Percentiles rank a stretch among this genome's conserved stretches.
These are phyloP conservation scores for Apodemus speciosus DNA, from an alignment of 2,113 vertebrate genomes.

Conservation along the genomic window DNA sequence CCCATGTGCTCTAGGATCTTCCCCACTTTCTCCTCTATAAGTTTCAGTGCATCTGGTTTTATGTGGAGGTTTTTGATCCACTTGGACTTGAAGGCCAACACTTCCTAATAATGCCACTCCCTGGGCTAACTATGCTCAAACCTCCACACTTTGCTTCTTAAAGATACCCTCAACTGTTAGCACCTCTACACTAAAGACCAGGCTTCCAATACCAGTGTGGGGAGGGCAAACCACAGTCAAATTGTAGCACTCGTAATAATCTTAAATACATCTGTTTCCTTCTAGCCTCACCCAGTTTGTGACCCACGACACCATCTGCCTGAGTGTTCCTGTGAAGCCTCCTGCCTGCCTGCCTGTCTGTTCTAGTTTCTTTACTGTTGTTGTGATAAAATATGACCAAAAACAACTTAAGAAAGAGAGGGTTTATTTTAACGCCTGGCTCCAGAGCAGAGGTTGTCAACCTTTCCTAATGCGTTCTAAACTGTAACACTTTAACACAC, in stretches of 20 bases:
- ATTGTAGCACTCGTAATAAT: not conserved
- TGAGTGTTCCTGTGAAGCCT: not conserved
- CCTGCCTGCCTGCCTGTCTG: not conserved
- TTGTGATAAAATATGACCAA: not conserved
- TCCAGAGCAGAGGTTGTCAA: not conserved
- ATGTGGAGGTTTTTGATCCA: too few species aligned
- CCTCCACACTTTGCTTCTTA: too few species aligned
- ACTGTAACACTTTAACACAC: not conserved
- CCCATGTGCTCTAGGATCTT: too few species aligned
- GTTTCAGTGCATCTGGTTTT: too few species aligned
- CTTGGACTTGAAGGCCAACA: too few species aligned
- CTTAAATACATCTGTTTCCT: not conserved
- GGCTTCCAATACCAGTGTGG: not conserved
- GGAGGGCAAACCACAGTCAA: not conserved
- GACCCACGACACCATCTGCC: not conserved
- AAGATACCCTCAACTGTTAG: not conserved
- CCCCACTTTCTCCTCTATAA: too few species aligned
- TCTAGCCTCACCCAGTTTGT: not conserved
- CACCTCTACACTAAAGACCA: not conserved
- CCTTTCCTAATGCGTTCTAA: not conserved
- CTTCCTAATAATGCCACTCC: too few species aligned
- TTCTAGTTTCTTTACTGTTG: not conserved
- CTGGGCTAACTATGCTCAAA: too few species aligned
- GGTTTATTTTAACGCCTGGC: not conserved
- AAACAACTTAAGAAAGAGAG: not conserved